phyloP scores from a whole-genome alignment of 2,888 invertebrate species.

The Gnatocerus cornutus region DNA sequence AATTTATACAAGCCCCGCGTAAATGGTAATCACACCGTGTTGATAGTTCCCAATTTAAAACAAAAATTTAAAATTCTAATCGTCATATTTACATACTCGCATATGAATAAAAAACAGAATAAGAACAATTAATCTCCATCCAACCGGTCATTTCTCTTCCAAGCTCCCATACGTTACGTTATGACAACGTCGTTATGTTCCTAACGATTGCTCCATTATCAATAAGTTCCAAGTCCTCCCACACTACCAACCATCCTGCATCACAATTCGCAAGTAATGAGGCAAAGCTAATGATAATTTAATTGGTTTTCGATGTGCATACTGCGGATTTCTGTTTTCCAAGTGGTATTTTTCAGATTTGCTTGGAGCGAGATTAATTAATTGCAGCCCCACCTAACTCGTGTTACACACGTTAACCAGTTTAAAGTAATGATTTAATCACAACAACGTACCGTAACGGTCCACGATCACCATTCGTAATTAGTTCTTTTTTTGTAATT shows the following conservation, averaged over 20 bases:
- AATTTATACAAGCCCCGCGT: background rate
- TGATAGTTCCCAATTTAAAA: slow-evolving; percentile 16
- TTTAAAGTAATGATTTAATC: slow-evolving; percentile 34
- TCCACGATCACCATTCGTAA: slow-evolving; percentile 18
- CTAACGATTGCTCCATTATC: slow-evolving; percentile 17
- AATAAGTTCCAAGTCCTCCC: slow-evolving; percentile 14
- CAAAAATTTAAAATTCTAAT: slow-evolving; percentile 25
- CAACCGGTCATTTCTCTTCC: slow-evolving; percentile 18
- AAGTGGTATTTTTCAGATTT: slow-evolving; percentile 4
- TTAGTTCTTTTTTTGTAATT: slow-evolving; percentile 24
- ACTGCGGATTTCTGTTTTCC: slow-evolving; percentile 9
- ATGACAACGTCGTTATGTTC: slow-evolving; percentile 8
- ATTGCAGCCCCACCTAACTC: slow-evolving; percentile 15
- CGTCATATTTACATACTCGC: slow-evolving; percentile 11
- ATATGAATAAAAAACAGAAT: slow-evolving; percentile 14
- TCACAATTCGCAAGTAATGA: slow-evolving; percentile 26
- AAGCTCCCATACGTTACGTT: slow-evolving; percentile 19
- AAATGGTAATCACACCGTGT: slow-evolving; percentile 8
- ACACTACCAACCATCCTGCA: slow-evolving; percentile 11
- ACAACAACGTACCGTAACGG: slow-evolving; percentile 22
- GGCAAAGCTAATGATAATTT: slow-evolving; percentile 24
- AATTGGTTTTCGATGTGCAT: slow-evolving; percentile 21
- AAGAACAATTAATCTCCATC: slow-evolving; percentile 18
- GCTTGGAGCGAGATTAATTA: slow-evolving; percentile 11
- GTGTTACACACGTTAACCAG: slow-evolving; percentile 24